These are phyloP conservation scores for Columbina picui DNA, from an alignment of 2,113 vertebrate species.

Conservation along the genomic window DNA sequence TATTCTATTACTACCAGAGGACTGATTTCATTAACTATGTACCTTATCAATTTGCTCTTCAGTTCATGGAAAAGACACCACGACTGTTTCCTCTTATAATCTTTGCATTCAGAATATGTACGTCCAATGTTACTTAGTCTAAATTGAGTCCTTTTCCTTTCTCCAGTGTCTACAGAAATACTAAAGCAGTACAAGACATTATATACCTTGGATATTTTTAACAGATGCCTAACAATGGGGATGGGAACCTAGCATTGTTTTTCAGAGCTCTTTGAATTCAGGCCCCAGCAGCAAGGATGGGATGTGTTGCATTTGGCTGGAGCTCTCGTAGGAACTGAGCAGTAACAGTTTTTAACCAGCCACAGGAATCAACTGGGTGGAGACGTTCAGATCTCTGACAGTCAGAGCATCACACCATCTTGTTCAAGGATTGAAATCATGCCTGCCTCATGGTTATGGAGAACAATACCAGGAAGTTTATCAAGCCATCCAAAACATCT, in stretches of 20 bases:
- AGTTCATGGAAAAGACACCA: not conserved
- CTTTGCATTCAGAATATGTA: not conserved
- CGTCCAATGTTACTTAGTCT: not conserved
- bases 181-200: not conserved
- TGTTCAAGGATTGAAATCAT: not conserved
- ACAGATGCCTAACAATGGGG: not conserved
- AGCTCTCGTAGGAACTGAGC: not conserved
- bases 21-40: not conserved
- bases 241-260: not conserved
- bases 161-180: not conserved
- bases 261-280: not conserved
- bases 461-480: conserved; percentile 10
- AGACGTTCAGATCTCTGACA: not conserved
- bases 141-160: not conserved
- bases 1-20: too few species aligned
- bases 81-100: not conserved
- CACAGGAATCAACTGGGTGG: not conserved
- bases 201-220: not conserved
- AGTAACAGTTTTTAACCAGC: not conserved
- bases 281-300: not conserved
- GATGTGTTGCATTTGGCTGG: not conserved
- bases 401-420: not conserved
- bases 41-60: not conserved
- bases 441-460: not conserved
- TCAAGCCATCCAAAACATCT: not conserved